Base-by-base conservation (phyloP, 2,797 vertebrate species). In the Arnoldichthys spilopterus region DNA sequence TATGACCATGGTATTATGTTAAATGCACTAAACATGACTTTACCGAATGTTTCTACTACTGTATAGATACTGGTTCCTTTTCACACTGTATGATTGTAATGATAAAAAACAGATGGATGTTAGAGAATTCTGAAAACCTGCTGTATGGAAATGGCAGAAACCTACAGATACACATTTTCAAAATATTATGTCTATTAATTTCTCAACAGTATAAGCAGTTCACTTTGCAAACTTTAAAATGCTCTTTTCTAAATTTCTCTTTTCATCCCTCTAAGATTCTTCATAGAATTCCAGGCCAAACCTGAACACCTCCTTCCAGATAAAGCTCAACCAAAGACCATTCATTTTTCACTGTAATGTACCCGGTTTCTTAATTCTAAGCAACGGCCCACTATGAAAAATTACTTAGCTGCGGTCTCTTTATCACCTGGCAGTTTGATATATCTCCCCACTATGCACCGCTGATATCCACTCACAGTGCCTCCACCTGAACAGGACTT, bases 341-440 rank as follows among this genome's bases (percentile, higher is more conserved):
- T 75, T 47, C 22, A 82, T 83, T 76, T 76, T 81, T 80, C 68
- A 61, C 24, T 62, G 49, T 77, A 78, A 73, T 84, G 72, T 84
- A 34, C 24, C 61, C 40, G 37, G 20, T 56, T 75, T 76, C 59
- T 54, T 80, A 54, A 82, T 77, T 74, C 73, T 75, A 72, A 70
- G 59, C 70, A 74, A 74, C 58, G 32, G 40, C 54, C 58, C 32
- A 28, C 75, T 51, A 56, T 72, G 72, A 84, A 72, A 86, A 83
- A 80, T 56, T 24, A 45, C 76, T 58, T 75, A 51, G 76, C 62
- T 53, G 51, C 54, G 37, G 54, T 72, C 76, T 75, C 73, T 83
- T 83, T 82, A 83, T 86, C 83, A 81, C 68, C 56, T 77, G 69
- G 63, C 76, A 77, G 34, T 54, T 56, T 79, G 73, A 82, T 73